These are phyloP conservation scores for Saxidomus purpurata DNA, from an alignment of 1,140 invertebrate genomes.

Conservation along the genomic window DNA sequence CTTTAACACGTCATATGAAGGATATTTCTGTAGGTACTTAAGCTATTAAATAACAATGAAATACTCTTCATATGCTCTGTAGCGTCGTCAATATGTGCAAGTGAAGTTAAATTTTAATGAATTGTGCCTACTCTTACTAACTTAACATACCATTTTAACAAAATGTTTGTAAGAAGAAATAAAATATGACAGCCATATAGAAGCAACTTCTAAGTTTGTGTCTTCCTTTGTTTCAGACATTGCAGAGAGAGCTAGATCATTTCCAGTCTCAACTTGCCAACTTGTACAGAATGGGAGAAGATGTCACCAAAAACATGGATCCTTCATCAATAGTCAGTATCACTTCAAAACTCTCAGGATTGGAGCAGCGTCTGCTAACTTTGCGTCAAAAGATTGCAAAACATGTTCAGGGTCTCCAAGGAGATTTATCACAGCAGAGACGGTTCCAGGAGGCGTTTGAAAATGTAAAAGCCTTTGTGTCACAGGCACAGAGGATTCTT, in stretches of 20 bases:
- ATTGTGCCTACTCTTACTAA: no score
- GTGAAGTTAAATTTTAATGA: no score
- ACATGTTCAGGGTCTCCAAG: conserved; percentile 76
- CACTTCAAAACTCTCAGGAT: conserved; percentile 77
- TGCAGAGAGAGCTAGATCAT: conserved; percentile 79
- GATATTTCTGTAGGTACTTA: no score
- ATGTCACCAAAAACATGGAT: conserved; percentile 81
- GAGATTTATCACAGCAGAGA: conserved; percentile 76
- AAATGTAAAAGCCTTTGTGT: conserved; percentile 77
- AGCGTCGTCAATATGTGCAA: no score
- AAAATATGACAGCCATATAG: no score
- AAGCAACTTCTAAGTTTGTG: no score
- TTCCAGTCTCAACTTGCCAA: conserved; percentile 77
- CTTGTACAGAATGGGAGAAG: conserved; percentile 80
- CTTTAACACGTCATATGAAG: no score
- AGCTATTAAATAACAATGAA: no score
- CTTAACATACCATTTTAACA: no score
- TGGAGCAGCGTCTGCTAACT: conserved; percentile 79
- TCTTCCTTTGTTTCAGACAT: conserved; percentile 68
- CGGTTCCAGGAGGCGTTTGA: conserved; percentile 78
- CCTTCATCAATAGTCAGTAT: conserved; percentile 80
- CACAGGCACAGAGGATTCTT: conserved; percentile 76
- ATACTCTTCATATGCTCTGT: no score
- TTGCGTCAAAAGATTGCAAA: conserved; percentile 78
- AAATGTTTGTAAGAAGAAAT: no score